Evolutionary conservation across 2,113 vertebrate species (phyloP).

Genomic region (Corythoichthys intestinalis): DNA sequence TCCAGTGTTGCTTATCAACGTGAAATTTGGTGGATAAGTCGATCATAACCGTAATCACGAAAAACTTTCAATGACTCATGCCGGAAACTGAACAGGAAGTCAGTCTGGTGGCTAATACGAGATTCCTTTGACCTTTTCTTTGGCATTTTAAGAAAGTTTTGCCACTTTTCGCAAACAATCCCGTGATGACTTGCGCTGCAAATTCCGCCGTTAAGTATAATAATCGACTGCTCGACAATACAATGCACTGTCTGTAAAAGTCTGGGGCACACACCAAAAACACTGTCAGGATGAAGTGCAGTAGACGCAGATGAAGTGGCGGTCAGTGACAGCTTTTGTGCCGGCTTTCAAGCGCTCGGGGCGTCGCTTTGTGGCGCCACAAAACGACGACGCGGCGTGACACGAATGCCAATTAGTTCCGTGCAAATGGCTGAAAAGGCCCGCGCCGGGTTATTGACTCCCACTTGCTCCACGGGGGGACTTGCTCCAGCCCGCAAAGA

Average conservation of each 20-base stretch:
- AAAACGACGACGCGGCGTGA: conserved; percentile 35
- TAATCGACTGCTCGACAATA: background rate
- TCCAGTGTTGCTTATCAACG: background rate
- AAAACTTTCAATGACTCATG: too few species aligned
- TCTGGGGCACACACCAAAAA: background rate
- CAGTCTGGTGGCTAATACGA: too few species aligned
- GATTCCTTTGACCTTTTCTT: background rate
- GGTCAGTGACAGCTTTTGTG: background rate
- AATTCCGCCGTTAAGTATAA: background rate
- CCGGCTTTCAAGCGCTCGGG: background rate
- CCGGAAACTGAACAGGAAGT: too few species aligned
- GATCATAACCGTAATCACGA: too few species aligned
- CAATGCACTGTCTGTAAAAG: background rate
- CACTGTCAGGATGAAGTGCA: background rate
- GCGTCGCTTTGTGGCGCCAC: conserved; percentile 44
- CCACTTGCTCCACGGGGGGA: conserved; percentile 15
- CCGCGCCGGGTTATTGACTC: conserved; percentile 48
- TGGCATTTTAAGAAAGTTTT: background rate
- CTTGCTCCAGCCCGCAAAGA: too few species aligned
- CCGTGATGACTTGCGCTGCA: background rate
- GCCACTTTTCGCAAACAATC: background rate
- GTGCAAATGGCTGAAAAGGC: conserved; percentile 56
- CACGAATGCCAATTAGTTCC: conserved; percentile 68
- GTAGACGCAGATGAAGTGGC: background rate
- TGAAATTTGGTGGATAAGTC: too few species aligned